phyloP scores from a whole-genome alignment of 2,113 vertebrate genomes.

The Xiphophorus maculatus region DNA sequence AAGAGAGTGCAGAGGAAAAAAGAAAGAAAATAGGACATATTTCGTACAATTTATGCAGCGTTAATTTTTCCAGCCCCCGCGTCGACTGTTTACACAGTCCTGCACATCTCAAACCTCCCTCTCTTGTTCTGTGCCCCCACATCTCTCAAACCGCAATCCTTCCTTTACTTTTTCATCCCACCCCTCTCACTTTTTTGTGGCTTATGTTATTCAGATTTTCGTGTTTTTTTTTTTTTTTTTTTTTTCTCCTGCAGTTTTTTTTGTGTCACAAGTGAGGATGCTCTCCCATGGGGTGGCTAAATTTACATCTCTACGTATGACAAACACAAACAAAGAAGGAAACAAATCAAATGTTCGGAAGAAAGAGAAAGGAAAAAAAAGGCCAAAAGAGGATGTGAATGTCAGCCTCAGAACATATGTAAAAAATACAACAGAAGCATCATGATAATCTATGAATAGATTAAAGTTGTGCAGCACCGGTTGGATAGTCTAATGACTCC shows the following conservation, averaged over 20 bases:
- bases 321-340: conserved; percentile 77
- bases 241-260: conserved; percentile 44
- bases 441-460: conserved; percentile 44
- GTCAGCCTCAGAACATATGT: conserved; percentile 42
- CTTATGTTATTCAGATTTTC: conserved; percentile 74
- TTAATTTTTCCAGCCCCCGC: conserved; percentile 79
- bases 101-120: conserved; percentile 66
- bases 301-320: conserved; percentile 79
- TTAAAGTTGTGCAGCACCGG: conserved; percentile 23
- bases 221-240: conserved; percentile 2
- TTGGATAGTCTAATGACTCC: conserved; percentile 10
- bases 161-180: conserved; percentile 50
- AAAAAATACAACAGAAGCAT: conserved; percentile 9
- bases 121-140: conserved; percentile 52
- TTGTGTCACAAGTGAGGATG: conserved; percentile 71
- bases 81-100: conserved; percentile 77
- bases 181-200: conserved; percentile 59
- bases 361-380: conserved; percentile 21
- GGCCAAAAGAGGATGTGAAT: conserved; percentile 37
- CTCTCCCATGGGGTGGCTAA: conserved; percentile 75
- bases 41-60: conserved; percentile 78
- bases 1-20: conserved; percentile 66
- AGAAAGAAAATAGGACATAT: conserved; percentile 77
- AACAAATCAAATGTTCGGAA: conserved; percentile 69
- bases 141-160: conserved; percentile 63